Evolutionary conservation across 2,888 invertebrate genomes (phyloP).

Genomic region (Pseudeuparius sepicola): DNA sequence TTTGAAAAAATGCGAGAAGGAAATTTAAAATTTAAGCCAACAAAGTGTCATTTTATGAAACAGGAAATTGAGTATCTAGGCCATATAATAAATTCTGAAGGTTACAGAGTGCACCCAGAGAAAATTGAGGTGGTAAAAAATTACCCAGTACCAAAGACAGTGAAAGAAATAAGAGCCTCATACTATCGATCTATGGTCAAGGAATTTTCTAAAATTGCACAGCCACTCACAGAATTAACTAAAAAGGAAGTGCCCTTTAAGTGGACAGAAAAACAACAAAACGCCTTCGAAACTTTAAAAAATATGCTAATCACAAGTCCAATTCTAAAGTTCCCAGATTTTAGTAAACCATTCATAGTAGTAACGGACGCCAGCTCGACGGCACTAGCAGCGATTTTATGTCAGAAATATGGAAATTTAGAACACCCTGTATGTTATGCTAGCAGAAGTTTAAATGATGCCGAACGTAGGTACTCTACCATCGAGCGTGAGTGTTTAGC

Average conservation of each 20-base stretch:
- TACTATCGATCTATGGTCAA: too few species aligned
- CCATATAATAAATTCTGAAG: constrained; percentile 12
- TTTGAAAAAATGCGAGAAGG: constrained; percentile 10
- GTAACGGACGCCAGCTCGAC: constrained; percentile 8
- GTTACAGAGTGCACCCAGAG: constrained; percentile 7
- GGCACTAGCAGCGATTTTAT: constrained; percentile 7
- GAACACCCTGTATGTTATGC: constrained; percentile 10
- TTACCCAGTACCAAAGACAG: constrained; percentile 10
- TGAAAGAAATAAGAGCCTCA: too few species aligned
- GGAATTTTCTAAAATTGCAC: too few species aligned
- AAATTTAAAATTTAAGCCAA: constrained; percentile 21
- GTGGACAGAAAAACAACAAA: constrained; percentile 10
- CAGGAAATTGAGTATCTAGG: constrained; percentile 20
- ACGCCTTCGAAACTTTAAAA: constrained; percentile 12
- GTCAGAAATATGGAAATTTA: constrained; percentile 1
- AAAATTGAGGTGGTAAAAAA: constrained; percentile 9
- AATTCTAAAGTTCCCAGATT: constrained; percentile 12
- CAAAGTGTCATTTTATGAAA: constrained; percentile 21
- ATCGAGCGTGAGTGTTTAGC: too few species aligned
- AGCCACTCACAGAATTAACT: too few species aligned
- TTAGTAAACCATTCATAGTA: constrained; percentile 10
- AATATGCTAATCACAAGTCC: constrained; percentile 4
- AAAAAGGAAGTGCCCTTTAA: constrained; percentile 5
- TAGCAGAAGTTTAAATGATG: constrained; percentile 28
- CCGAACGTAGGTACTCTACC: constrained; percentile 32